Conservation (phyloP, 2,113 vertebrate genomes). For the Empidonax traillii region DNA sequence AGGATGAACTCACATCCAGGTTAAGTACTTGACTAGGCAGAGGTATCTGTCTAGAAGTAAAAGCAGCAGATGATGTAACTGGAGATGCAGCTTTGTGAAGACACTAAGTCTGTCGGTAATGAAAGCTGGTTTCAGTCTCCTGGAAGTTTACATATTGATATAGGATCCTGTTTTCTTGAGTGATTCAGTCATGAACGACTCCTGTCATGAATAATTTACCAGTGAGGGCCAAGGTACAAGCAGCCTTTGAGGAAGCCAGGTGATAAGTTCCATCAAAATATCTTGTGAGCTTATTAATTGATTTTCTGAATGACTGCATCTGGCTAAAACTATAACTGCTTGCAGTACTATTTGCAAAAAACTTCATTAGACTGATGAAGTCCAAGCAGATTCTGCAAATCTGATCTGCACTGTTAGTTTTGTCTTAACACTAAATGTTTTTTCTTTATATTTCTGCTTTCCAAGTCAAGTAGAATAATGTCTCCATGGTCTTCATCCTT, state of each 20-base stretch:
- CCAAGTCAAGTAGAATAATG: not conserved
- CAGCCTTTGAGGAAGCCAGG: not conserved
- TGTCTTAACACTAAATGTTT: not conserved
- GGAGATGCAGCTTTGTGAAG: not conserved
- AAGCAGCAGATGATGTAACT: not conserved
- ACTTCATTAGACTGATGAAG: not conserved
- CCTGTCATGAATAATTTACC: not conserved
- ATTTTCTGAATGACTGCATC: not conserved
- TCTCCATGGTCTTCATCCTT: rapidly evolving
- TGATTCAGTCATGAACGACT: not conserved
- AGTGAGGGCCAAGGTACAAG: not conserved
- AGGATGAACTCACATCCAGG: not conserved
- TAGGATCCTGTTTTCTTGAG: not conserved
- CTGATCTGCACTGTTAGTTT: not conserved
- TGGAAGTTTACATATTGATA: not conserved
- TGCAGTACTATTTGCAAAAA: not conserved
- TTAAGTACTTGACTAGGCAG: not conserved
- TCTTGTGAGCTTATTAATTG: not conserved
- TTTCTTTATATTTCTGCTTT: not conserved
- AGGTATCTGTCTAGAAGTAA: not conserved
- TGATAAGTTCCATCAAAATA: not conserved
- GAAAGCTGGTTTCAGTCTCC: not conserved
- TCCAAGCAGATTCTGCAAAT: not conserved
- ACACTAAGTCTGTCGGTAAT: not conserved
- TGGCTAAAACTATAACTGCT: not conserved